These are phyloP conservation scores for Colostygia pectinataria DNA, from an alignment of 2,888 invertebrate genomes.

Conservation along the genomic window DNA sequence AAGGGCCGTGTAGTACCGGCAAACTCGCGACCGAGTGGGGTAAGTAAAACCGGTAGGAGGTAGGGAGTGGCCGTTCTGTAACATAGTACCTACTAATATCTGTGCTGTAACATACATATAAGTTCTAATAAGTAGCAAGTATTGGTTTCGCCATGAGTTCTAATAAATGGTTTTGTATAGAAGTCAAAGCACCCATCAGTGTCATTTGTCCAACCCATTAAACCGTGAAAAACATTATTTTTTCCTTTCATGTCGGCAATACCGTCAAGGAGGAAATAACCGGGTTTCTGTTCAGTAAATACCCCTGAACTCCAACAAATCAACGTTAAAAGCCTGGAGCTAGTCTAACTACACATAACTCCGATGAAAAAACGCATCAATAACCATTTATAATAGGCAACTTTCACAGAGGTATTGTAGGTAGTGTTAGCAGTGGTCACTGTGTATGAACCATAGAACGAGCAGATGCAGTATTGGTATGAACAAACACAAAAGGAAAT, in stretches of 20 bases:
- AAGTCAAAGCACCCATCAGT: constrained; percentile 6
- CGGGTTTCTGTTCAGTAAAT: constrained; percentile 29
- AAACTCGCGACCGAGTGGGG: too few relatives aligned
- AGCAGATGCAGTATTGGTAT: too few relatives aligned
- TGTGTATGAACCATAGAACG: constrained; percentile 2
- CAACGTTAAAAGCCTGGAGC: constrained; percentile 41
- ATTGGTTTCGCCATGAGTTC: background rate
- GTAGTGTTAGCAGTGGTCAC: background rate
- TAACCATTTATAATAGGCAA: constrained; percentile 43
- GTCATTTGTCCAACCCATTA: constrained; percentile 8
- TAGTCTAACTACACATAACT: constrained; percentile 37
- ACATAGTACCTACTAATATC: too few relatives aligned
- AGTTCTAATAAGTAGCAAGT: too few relatives aligned
- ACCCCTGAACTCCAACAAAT: constrained; percentile 32
- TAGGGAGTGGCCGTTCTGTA: too few relatives aligned
- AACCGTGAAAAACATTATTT: constrained; percentile 18
- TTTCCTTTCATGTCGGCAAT: constrained; percentile 24
- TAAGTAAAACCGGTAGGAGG: too few relatives aligned
- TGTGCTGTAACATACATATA: too few relatives aligned
- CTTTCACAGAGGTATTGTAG: background rate
- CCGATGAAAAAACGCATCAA: constrained; percentile 45
- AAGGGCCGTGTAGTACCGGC: too few relatives aligned
- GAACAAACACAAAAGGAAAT: too few relatives aligned
- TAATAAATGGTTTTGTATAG: background rate
- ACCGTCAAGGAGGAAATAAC: constrained; percentile 20